Percentiles rank a stretch among this genome's conserved stretches.
phyloP scores from a whole-genome alignment of 2,888 invertebrate genomes.

The Nesidiocoris tenuis region DNA sequence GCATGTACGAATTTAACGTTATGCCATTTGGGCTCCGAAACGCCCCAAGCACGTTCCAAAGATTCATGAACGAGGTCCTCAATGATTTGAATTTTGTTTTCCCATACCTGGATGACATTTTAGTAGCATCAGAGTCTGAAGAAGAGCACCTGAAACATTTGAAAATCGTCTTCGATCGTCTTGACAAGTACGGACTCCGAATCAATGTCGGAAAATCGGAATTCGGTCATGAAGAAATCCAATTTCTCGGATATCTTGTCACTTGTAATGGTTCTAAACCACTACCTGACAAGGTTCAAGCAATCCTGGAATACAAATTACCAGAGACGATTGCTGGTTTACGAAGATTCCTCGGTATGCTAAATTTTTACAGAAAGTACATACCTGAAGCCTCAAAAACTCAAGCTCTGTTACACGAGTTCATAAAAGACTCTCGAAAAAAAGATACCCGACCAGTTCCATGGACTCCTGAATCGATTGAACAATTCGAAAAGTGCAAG shows the following conservation, averaged over 20 bases:
- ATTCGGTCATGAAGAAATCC: constrained; percentile 9
- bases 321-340: constrained; percentile 44
- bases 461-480: constrained; percentile 45
- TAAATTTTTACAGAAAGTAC: constrained; percentile 54
- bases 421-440: constrained; percentile 43
- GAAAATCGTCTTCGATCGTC: constrained; percentile 17
- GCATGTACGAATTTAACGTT: no score
- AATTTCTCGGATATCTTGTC: constrained; percentile 44
- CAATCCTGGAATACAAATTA: constrained; percentile 39
- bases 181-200: constrained; percentile 9
- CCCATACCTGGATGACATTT: constrained; percentile 49
- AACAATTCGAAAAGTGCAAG: constrained; percentile 48
- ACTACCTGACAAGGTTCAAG: constrained; percentile 37
- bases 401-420: constrained; percentile 38
- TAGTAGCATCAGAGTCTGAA: constrained; percentile 48
- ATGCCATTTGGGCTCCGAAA: no score
- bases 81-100: constrained; percentile 47
- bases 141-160: constrained; percentile 31
- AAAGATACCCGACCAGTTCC: constrained; percentile 45
- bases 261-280: constrained; percentile 40
- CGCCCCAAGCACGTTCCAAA: constrained; percentile 50
- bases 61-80: constrained; percentile 49
- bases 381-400: constrained; percentile 48
- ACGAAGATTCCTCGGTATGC: constrained; percentile 53
- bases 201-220: constrained; percentile 39